These are phyloP conservation scores for Circaetus gallicus DNA, from an alignment of 2,113 vertebrate genomes.

Conservation along the genomic window DNA sequence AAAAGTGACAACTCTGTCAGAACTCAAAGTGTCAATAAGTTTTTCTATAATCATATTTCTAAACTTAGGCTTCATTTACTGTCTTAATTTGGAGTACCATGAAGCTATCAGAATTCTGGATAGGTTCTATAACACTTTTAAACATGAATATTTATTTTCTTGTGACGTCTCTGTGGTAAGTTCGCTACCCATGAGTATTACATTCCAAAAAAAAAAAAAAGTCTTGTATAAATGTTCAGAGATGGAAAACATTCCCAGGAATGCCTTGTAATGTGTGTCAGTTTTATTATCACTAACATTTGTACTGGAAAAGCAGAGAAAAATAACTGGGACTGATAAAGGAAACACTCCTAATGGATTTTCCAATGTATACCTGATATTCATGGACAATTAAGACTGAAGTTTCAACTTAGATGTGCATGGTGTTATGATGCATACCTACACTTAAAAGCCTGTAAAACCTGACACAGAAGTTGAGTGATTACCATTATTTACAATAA, in stretches of 20 bases:
- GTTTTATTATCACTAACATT: not conserved
- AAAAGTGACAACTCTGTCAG: not conserved
- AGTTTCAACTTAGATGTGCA: not conserved
- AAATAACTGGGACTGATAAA: not conserved
- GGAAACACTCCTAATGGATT: not conserved
- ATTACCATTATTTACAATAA: not conserved
- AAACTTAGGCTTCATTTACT: not conserved
- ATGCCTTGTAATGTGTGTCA: not conserved
- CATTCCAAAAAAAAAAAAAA: not conserved
- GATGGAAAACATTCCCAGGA: not conserved
- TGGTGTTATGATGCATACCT: no score
- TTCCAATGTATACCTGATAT: not conserved
- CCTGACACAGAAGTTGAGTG: not conserved
- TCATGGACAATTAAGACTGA: not conserved
- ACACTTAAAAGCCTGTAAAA: not conserved
- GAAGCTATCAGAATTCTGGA: not conserved
- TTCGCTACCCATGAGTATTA: not conserved
- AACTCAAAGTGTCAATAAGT: not conserved
- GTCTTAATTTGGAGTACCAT: not conserved
- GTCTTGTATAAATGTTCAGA: not conserved
- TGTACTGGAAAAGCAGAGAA: not conserved
- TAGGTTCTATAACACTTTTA: not conserved
- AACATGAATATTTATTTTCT: not conserved
- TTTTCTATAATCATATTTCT: not conserved
- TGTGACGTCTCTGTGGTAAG: not conserved